Percentiles rank a stretch among this genome's conserved stretches.
Evolutionary conservation across 2,113 vertebrate species (phyloP).

Genomic region (Setophaga petechia): DNA sequence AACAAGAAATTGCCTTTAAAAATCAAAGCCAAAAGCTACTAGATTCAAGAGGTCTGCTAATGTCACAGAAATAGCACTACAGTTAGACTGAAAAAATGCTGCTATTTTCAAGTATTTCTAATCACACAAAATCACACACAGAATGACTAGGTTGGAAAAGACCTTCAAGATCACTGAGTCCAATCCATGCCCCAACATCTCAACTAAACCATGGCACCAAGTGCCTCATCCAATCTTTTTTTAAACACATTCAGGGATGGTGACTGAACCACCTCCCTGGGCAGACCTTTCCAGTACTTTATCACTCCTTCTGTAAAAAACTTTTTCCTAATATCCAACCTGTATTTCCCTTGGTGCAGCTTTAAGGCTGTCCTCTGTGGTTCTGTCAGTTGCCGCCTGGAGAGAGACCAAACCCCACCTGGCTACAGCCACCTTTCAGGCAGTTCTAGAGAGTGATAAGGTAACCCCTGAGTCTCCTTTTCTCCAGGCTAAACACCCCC

Average conservation of each 20-base stretch:
- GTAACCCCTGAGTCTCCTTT: neutral
- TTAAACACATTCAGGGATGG: neutral
- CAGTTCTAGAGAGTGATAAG: neutral
- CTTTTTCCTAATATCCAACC: neutral
- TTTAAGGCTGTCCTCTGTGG: fast-evolving
- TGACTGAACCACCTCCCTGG: neutral
- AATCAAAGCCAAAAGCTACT: neutral
- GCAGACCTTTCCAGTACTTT: neutral
- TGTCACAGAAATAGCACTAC: neutral
- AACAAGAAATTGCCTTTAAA: neutral
- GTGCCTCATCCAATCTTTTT: neutral
- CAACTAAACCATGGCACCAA: neutral
- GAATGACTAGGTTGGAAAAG: neutral
- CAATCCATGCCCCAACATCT: neutral
- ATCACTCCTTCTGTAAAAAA: neutral
- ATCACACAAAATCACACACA: neutral
- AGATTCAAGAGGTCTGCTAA: neutral
- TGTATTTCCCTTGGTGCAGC: neutral
- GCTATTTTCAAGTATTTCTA: neutral
- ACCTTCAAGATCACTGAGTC: neutral
- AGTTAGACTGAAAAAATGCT: neutral
- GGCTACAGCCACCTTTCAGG: neutral
- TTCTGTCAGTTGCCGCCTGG: neutral
- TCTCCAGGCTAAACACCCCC: neutral
- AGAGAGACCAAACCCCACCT: neutral